Conservation (phyloP, 2,113 vertebrate species). For the Ctenodactylus gundi region DNA sequence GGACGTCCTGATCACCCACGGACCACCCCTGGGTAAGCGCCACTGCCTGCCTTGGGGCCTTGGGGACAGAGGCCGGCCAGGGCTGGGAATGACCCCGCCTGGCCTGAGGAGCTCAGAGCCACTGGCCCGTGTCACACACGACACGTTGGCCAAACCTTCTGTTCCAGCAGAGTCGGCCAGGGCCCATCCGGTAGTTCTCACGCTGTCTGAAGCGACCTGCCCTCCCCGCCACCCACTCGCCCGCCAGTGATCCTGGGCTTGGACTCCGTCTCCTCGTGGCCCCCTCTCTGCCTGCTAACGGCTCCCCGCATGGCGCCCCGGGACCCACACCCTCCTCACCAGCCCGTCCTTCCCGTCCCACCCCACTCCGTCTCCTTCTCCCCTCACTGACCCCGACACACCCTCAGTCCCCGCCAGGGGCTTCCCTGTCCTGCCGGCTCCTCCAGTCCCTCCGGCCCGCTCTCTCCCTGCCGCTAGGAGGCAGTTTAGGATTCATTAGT, state of each 20-base stretch:
- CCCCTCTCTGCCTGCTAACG: neutral
- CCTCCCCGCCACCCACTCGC: neutral
- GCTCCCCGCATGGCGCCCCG: too few species aligned
- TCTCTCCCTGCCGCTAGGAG: accelerated
- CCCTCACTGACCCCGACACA: accelerated
- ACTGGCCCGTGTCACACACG: accelerated
- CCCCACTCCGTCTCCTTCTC: neutral
- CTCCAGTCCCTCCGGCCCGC: neutral
- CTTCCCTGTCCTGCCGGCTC: too few species aligned
- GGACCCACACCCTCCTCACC: neutral
- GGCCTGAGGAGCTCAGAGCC: neutral
- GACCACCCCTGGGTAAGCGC: conserved; percentile 94
- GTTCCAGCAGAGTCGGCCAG: accelerated
- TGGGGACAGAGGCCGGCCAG: neutral
- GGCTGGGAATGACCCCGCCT: neutral
- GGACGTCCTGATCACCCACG: conserved; percentile 96
- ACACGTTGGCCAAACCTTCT: accelerated
- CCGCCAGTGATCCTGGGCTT: neutral
- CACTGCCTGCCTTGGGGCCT: accelerated
- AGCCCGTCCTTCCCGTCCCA: accelerated
- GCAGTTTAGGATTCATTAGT: accelerated
- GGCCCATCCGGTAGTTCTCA: accelerated
- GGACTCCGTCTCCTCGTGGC: neutral
- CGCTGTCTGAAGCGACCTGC: accelerated
- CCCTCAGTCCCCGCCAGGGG: accelerated